Percentiles rank a stretch among this genome's conserved stretches.
phyloP scores from a whole-genome alignment of 1,140 invertebrate genomes.

The Zaprionus camerounensis region DNA sequence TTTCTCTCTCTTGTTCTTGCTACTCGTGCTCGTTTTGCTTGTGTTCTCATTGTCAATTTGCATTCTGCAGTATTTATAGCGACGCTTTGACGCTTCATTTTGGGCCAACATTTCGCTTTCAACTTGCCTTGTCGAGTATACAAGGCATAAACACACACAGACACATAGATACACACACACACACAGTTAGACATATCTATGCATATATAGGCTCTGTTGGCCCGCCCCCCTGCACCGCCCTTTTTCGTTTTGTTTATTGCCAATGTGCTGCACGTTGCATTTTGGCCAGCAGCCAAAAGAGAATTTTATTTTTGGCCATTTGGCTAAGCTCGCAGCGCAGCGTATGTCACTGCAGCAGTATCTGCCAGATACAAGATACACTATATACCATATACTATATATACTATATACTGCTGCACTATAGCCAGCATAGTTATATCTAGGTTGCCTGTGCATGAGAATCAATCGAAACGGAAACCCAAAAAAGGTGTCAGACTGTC shows the following conservation, averaged over 20 bases:
- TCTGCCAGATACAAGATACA: slow-evolving; percentile 42
- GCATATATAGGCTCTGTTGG: too few relatives aligned
- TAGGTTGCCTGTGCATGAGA: slow-evolving; percentile 7
- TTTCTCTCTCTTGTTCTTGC: slow-evolving; percentile 1
- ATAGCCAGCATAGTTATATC: slow-evolving; percentile 23
- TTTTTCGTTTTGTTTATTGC: slow-evolving; percentile 9
- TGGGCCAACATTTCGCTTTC: slow-evolving; percentile 75
- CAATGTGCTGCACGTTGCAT: slow-evolving; percentile 54
- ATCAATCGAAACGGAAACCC: slow-evolving; percentile 28
- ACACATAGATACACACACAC: neutral
- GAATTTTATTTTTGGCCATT: slow-evolving; percentile 79
- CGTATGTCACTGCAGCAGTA: slow-evolving; percentile 32
- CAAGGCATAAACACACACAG: neutral
- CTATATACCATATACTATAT: slow-evolving; percentile 15
- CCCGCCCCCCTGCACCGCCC: slow-evolving; percentile 9
- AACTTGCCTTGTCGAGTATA: slow-evolving; percentile 3
- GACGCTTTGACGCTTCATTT: slow-evolving; percentile 44
- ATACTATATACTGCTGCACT: neutral
- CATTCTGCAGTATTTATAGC: slow-evolving; percentile 64
- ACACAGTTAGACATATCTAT: neutral
- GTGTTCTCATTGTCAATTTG: slow-evolving; percentile 47
- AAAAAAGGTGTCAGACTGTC: slow-evolving; percentile 20
- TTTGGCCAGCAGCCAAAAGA: slow-evolving; percentile 62
- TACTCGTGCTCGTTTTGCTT: slow-evolving; percentile 10
- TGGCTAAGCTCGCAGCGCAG: slow-evolving; percentile 61